Base-by-base conservation (phyloP, 2,113 vertebrate genomes). In the Reinhardtius hippoglossoides region DNA sequence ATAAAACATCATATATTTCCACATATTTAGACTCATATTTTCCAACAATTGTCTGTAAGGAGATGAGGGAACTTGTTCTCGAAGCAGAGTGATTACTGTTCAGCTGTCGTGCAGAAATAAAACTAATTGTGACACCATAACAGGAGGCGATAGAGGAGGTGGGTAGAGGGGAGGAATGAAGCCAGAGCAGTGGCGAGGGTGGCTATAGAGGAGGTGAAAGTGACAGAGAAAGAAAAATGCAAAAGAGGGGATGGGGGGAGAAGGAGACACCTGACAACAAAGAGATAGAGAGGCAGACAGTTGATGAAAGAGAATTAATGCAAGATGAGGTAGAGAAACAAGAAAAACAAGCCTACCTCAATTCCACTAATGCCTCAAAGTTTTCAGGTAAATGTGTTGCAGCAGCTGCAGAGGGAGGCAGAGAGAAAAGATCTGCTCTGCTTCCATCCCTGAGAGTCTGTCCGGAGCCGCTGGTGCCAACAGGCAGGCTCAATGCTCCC, bases 281-380 rank as follows among this genome's bases (percentile, higher is more conserved):
- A 5, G 50, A 61, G 21, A n/a, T 8, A 21, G n/a, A 63, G 10
- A 65, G 10, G 60, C 2, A 18, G 2, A 70, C 21, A n/a, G 2
- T 9, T n/a, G 35, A 57, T 24, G 9, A 61, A 35, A 65, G 21
- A 50, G 21, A 66, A 59, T 71, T 3, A 40, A 26, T 2, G 18
- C 59, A 15, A 21, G 60, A 69, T 13, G 10, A 56, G 27, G 10
- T 15, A 7, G n/a, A 68, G 64, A 64, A 63, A 89, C 14, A 24
- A 56, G 67, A 16, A 10, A 63, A 83, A 71, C 18, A 23, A 82
- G 61, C 87, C 78, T 91, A 92, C 90, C 92, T 86, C 54, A 40
- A n/a, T 67, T 76, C 82, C 74, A 76, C 78, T 80, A 83, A 76
- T 15, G 40, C 24, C 48, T 40, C 37, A 79, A 78, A 76, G 71